Percentiles rank a stretch among this genome's conserved stretches.
phyloP scores from a whole-genome alignment of 2,113 vertebrate species.

The Psilopsiagon aymara region DNA sequence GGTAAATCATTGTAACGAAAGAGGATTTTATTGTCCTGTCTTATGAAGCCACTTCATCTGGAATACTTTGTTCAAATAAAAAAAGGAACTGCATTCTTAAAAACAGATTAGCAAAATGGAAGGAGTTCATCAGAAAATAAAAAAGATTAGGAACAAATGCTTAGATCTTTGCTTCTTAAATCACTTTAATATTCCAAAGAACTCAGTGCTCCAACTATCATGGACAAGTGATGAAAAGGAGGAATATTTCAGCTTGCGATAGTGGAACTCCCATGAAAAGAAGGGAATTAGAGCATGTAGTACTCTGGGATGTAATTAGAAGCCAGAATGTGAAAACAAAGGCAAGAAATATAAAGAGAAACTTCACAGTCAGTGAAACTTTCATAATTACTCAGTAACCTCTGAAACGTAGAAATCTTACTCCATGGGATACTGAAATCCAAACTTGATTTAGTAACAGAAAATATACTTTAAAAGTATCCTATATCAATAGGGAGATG shows the following conservation, averaged over 20 bases:
- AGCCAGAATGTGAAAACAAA: constrained; percentile 11
- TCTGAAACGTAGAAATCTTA: background rate
- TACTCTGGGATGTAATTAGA: background rate
- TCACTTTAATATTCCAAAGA: background rate
- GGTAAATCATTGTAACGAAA: background rate
- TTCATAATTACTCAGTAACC: background rate
- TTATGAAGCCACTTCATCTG: background rate
- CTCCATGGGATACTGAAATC: background rate
- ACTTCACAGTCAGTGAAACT: background rate
- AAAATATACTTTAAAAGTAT: background rate
- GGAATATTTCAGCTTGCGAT: background rate
- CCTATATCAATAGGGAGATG: background rate
- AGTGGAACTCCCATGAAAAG: background rate
- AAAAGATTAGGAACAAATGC: background rate
- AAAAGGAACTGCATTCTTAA: background rate
- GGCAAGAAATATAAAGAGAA: background rate
- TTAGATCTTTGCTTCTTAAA: background rate
- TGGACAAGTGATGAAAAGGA: background rate
- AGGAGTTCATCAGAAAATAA: background rate
- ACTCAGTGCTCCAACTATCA: background rate
- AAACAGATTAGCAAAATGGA: background rate
- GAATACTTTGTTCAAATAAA: background rate
- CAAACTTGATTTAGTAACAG: background rate
- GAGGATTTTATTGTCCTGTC: background rate
- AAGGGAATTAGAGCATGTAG: background rate